Conservation (phyloP, 1,140 invertebrate species). For the Lepidurus apus region DNA sequence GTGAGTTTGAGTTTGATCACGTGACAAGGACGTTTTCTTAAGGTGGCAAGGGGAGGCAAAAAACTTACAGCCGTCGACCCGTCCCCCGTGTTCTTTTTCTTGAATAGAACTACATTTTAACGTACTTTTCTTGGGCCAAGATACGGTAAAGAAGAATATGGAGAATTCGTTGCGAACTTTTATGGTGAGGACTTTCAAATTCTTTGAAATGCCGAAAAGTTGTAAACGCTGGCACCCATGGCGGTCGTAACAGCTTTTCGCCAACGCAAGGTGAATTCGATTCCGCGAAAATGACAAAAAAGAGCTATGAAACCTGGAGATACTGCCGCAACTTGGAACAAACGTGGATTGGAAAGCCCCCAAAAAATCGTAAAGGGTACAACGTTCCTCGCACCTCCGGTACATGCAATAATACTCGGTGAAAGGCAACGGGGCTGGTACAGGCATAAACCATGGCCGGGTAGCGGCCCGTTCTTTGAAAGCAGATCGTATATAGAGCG, state of each 20-base stretch:
- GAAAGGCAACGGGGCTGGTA: background rate
- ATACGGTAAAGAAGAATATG: background rate
- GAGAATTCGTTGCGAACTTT: background rate
- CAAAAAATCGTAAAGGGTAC: background rate
- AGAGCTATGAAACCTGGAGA: background rate
- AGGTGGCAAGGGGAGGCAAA: no score
- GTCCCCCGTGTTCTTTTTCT: no score
- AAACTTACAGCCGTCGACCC: no score
- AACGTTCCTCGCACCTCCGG: background rate
- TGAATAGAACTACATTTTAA: background rate
- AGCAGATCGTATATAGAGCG: no score
- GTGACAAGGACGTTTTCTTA: no score
- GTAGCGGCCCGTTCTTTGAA: no score
- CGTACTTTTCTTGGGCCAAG: background rate
- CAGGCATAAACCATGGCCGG: background rate
- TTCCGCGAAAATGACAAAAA: background rate
- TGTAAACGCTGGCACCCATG: slow-evolving; percentile 4
- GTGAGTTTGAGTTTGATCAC: no score
- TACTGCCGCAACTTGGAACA: slow-evolving; percentile 13
- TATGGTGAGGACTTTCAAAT: slow-evolving; percentile 21
- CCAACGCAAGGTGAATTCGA: background rate
- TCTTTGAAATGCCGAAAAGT: slow-evolving; percentile 15
- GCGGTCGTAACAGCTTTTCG: slow-evolving; percentile 8
- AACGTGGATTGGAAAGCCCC: background rate
- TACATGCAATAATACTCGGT: background rate